Evolutionary conservation across 2,888 invertebrate genomes (phyloP), one percentile per base, ranked within the genome.

Genomic region (Boloria euphrosyne): DNA sequence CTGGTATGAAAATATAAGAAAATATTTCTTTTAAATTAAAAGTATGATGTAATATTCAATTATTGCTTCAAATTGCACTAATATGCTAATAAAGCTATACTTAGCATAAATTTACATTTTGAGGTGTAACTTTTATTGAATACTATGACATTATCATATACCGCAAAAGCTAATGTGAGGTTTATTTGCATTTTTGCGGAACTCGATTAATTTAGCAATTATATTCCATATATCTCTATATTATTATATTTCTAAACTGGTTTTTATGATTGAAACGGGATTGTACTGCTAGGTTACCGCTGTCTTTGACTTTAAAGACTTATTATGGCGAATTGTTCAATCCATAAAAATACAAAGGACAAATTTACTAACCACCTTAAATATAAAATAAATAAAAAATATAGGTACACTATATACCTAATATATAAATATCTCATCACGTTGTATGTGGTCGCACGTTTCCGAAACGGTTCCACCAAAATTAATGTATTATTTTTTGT

Each of bases 101-200:
- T 22, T 13, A 3, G 13, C 47, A 49, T 6, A 49, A 49, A 16
- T 16, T n/a, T 16, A n/a, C 6, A n/a, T 18, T 14, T 14, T 22
- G 22, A 13, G 10, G 22, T 57, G 44, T 44, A 10, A 44, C 27
- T 57, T 46, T 16, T 16, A 46, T 22, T 46, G 13, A 46, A 44
- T 14, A 4, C 10, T 13, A 53, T 53, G 31, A 31, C 27, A 22
- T 55, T 55, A 55, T 22, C 22, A 55, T 17, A 22, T 55, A 44
- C 7, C 14, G 18, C 22, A 22, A 10, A 55, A 1, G 7, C 0
- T 18, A 55, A 44, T 17, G 14, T n/a, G n/a, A 57, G 57, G 14
- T 57, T 57, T 46, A 57, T 57, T 22, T 5, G n/a, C 46, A 46
- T 46, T 13, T 13, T 27, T 57, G n/a, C 16, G n/a, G 46, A 57